Conservation (phyloP, 2,113 vertebrate genomes). For the Daphoenositta chrysoptera region DNA sequence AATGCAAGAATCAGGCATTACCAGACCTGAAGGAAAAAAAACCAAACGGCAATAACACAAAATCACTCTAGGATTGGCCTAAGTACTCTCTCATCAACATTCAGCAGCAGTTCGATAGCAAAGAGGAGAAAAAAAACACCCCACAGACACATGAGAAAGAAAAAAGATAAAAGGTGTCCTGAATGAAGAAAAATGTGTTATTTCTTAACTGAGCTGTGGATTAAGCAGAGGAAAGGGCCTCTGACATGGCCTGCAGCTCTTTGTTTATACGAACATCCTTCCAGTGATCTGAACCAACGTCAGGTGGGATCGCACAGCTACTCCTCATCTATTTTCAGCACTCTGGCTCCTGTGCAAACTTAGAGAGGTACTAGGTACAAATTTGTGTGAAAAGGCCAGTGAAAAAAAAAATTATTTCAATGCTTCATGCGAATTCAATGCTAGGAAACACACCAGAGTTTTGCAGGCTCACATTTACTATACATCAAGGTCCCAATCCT, state of each 20-base stretch:
- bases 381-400: neutral
- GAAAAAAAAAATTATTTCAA: neutral
- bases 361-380: neutral
- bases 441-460: neutral
- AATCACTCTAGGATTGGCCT: neutral
- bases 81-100: conserved; percentile 20
- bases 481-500: neutral
- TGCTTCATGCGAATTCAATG: neutral
- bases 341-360: neutral
- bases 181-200: conserved; percentile 25
- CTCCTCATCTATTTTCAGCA: neutral
- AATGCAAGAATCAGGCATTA: neutral
- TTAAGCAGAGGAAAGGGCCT: neutral
- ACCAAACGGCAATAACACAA: neutral
- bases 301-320: neutral
- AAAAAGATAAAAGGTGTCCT: conserved; percentile 36
- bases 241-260: conserved; percentile 36
- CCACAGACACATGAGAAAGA: neutral
- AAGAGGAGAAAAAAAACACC: neutral
- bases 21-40: neutral
- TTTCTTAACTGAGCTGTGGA: conserved; percentile 31
- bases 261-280: conserved; percentile 3
- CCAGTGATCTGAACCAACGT: conserved; percentile 3
- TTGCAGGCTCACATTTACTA: neutral
- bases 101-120: neutral